phyloP scores from a whole-genome alignment of 2,888 invertebrate species.

The Rhorus exstirpatorius region DNA sequence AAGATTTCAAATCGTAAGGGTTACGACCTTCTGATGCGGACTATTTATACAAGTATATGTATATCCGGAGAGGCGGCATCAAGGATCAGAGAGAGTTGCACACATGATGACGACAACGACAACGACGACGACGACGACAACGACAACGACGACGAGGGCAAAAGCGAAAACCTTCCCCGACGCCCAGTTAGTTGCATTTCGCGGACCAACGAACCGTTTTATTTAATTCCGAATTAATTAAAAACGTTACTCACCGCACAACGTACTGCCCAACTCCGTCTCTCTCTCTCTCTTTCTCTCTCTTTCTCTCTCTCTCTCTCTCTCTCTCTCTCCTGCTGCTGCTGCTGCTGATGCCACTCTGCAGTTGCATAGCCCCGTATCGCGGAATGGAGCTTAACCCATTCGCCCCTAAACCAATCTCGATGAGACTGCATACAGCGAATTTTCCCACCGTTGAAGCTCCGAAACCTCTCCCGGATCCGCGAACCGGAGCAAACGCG shows the following conservation, averaged over 20 bases:
- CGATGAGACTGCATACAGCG: constrained; percentile 57
- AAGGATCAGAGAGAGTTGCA: not conserved
- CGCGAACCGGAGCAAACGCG: not conserved
- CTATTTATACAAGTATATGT: not conserved
- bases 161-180: constrained; percentile 43
- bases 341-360: not conserved
- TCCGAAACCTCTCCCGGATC: constrained; percentile 17
- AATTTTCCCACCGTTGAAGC: constrained; percentile 32
- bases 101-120: not conserved
- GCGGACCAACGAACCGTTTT: constrained; percentile 74
- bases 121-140: constrained; percentile 20
- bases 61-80: not conserved
- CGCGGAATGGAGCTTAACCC: constrained; percentile 44
- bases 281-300: not conserved
- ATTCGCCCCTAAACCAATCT: constrained; percentile 66
- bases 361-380: not conserved
- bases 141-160: constrained; percentile 9
- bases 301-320: constrained; percentile 17
- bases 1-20: not conserved
- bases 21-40: not conserved
- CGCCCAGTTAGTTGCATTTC: constrained; percentile 71
- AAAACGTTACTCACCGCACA: constrained; percentile 72
- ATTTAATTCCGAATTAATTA: constrained; percentile 77
- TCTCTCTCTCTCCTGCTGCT: not conserved
- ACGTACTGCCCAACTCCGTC: constrained; percentile 49